Conservation (phyloP, 2,113 vertebrate species). For the Castor canadensis region DNA sequence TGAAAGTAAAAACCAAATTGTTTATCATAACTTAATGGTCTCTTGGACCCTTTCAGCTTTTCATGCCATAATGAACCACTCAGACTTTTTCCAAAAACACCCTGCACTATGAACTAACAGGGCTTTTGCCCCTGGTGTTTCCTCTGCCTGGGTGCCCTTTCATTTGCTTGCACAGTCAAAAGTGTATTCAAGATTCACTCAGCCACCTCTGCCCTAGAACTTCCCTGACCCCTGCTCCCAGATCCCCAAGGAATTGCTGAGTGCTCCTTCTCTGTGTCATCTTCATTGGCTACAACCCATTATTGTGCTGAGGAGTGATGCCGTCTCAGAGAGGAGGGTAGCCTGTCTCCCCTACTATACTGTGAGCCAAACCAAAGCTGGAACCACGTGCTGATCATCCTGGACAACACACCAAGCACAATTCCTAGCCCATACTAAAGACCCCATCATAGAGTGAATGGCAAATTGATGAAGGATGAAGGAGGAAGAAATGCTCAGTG, state of each 20-base stretch:
- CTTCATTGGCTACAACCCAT: background rate
- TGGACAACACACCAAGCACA: background rate
- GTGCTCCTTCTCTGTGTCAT: background rate
- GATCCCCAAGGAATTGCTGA: background rate
- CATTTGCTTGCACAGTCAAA: background rate
- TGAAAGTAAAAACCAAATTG: slow-evolving; percentile 26
- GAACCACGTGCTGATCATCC: background rate
- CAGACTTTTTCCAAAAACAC: slow-evolving; percentile 34
- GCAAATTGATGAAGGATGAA: background rate
- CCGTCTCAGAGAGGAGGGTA: too few species aligned
- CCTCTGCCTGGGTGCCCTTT: background rate
- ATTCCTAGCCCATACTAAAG: background rate
- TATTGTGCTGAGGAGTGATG: too few species aligned
- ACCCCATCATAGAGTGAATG: background rate
- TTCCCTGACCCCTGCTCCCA: background rate
- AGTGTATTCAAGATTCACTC: background rate
- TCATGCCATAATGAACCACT: slow-evolving; percentile 19
- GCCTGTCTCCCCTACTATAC: background rate
- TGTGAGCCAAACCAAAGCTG: background rate
- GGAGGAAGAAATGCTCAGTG: background rate
- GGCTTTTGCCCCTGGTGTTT: background rate
- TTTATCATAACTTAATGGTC: background rate
- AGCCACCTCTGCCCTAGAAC: background rate
- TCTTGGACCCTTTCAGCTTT: background rate
- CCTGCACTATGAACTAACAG: background rate